Base-by-base conservation (phyloP, 1,140 invertebrate species). In the Calephelis virginiensis region DNA sequence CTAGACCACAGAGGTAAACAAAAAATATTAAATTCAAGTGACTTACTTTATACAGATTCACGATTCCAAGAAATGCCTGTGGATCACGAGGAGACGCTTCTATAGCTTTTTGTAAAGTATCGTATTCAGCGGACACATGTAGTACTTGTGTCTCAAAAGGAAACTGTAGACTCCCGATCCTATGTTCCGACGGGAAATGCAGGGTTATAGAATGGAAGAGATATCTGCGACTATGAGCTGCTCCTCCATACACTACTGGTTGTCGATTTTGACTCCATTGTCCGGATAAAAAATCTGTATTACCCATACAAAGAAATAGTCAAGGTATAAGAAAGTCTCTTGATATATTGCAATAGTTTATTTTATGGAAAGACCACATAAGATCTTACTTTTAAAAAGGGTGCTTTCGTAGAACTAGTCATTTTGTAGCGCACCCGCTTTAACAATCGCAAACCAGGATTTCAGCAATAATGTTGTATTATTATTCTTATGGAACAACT, bases 161-260 rank as follows among this genome's bases (percentile, higher is more conserved):
- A 61, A 78, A 85, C 14, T 77, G 74, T 0, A 81, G 53, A 11
- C 77, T 77, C 0, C 75, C 78, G 9, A 87, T 70, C 0, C 68
- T 69, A 53, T 89, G 86, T 53, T 89, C 86, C 0, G 86, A 85
- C 0, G 83, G 86, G 74, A 79, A 80, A 50, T 81, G 80, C 0
- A 87, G 46, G 5, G 67, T 73, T 14, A 87, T 40, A 0, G 79
- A 85, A 59, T 89, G 77, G 71, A 89, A 89, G 3, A 83, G 9
- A 49, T 87, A 89, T 6, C 83, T 75, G 1, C 85, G 74, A 40
- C 78, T 83, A 67, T 85, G 78, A 0, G 77, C 80, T 40, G 82
- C 80, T 11, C 86, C 86, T 1, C 85, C 85, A 56, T 78, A 84
- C 5, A 89, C 66, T 0, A 81, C 13, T 0, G 86, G 86, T 53